Evolutionary conservation across 1,140 invertebrate genomes (phyloP).

Genomic region (Drosophila sulfurigaster): DNA sequence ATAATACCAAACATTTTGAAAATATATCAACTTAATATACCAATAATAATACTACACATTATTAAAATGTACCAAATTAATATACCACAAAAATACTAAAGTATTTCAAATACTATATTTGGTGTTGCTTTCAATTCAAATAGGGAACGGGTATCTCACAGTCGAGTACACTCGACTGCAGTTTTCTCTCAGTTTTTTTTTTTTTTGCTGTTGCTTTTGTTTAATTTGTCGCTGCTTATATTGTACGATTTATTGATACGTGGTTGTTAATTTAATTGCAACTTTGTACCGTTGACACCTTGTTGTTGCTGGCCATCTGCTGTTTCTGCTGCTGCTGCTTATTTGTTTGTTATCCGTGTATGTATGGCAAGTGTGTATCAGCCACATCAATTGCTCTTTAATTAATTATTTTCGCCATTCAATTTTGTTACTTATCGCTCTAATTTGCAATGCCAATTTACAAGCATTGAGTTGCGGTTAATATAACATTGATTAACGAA

Average conservation of each 20-base stretch:
- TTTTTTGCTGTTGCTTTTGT: background rate
- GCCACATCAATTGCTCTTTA: slow-evolving; percentile 60
- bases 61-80: too few relatives aligned
- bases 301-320: slow-evolving; percentile 14
- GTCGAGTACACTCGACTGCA: too few relatives aligned
- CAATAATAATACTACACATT: too few relatives aligned
- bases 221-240: slow-evolving; percentile 21
- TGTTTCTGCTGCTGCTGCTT: background rate
- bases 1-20: too few relatives aligned
- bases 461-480: background rate
- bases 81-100: too few relatives aligned
- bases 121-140: too few relatives aligned
- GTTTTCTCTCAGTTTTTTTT: too few relatives aligned
- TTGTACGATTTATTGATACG: slow-evolving; percentile 23
- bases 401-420: slow-evolving; percentile 64
- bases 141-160: too few relatives aligned
- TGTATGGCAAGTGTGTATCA: background rate
- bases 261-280: slow-evolving; percentile 74
- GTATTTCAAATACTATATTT: too few relatives aligned
- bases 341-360: slow-evolving; percentile 15
- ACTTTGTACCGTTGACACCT: slow-evolving; percentile 54
- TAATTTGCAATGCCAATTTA: slow-evolving; percentile 47
- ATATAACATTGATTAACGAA: background rate
- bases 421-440: slow-evolving; percentile 20
- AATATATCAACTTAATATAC: too few relatives aligned